Evolutionary conservation across 2,113 vertebrate genomes (phyloP), one percentile per base, ranked within the genome.

Genomic region (Bos javanicus): DNA sequence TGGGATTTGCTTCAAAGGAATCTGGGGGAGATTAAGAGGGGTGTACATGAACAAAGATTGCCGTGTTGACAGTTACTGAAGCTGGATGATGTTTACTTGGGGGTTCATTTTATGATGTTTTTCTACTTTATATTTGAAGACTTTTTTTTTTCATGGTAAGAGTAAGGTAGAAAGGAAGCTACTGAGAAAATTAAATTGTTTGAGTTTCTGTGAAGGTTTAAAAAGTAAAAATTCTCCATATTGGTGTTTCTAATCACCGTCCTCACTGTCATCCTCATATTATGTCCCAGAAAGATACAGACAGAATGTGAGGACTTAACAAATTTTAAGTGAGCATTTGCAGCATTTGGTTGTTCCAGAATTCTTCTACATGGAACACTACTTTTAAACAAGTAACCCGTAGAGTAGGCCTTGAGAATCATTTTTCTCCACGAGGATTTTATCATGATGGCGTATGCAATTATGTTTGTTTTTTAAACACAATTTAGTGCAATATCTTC

Each of bases 91-190:
- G 11, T 30, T 76, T 97, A 54, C 23, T 81, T 95, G 43, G 30
- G n/a, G 59, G 4, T 30, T 90, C 11, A 39, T 94, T 93, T 84
- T 71, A 64, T 6, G 84, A 5, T 94, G 62, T 39, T 39, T 87
- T 87, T 78, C 36, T 93, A 46, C 71, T 97, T 96, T 82, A 62
- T 67, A 57, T 67, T 91, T 93, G 94, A 93, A 71, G 33, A 48
- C 74, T 87, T 83, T 94, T 96, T 89, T 87, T 95, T 96, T 89
- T 74, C 14, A 46, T 93, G 87, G 43, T 78, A 17, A 97, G 90
- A 57, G 30, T 82, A 94, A 93, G 43, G 28, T 85, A 83, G 28
- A 76, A 46, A 89, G 25, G n/a, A 36, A 17, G 23, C 52, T 81
- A 8, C 62, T 91, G 83, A 96, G 90, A 95, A 80, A 74, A 74